A percentile compares a stretch with the other conserved stretches of the same genome.
phyloP scores from a whole-genome alignment of 2,113 vertebrate species.

The Chaetura pelagica region DNA sequence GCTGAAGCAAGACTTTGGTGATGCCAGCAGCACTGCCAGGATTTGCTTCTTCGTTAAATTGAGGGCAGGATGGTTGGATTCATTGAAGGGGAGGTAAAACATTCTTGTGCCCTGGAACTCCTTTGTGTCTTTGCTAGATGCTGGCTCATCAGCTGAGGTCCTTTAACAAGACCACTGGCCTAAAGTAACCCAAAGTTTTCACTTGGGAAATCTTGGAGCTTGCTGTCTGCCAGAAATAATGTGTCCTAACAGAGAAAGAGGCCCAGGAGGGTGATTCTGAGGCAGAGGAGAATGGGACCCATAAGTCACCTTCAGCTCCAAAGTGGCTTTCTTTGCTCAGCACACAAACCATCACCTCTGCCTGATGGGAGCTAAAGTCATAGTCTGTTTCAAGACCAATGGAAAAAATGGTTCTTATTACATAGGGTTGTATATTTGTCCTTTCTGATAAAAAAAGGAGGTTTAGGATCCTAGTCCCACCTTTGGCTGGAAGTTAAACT shows the following conservation, averaged over 20 bases:
- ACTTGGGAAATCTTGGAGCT: neutral
- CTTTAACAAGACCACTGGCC: neutral
- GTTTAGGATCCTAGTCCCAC: neutral
- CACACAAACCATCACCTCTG: neutral
- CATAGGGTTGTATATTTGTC: neutral
- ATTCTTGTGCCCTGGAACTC: neutral
- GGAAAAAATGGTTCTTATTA: neutral
- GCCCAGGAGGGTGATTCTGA: neutral
- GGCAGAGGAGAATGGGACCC: neutral
- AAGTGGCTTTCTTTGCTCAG: neutral
- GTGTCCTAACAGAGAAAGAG: neutral
- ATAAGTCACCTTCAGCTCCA: neutral
- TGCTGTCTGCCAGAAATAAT: neutral
- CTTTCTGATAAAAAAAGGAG: neutral
- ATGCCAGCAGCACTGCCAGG: neutral
- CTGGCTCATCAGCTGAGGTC: neutral
- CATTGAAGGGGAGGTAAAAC: neutral
- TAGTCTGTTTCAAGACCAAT: neutral
- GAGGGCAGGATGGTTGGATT: neutral
- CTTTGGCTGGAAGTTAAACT: neutral
- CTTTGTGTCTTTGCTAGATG: neutral
- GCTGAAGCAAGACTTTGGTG: neutral
- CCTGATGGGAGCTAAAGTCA: conserved; percentile 6
- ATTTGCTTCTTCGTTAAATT: neutral
- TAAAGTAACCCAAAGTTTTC: neutral